Base-by-base conservation (phyloP, 2,888 invertebrate species). In the Melipona bicolor region DNA sequence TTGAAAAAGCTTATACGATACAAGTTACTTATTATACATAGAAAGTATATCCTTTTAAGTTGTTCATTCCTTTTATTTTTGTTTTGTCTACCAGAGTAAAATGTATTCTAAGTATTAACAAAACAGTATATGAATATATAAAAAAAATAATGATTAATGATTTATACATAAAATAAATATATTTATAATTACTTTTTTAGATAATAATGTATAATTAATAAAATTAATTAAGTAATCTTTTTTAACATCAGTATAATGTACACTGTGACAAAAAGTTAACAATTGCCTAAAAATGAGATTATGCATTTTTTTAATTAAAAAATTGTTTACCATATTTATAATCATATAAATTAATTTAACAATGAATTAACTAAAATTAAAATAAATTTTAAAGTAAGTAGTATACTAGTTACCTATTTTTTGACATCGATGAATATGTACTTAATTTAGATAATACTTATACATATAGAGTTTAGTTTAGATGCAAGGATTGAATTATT, bases 1-100 rank as follows among this genome's bases (percentile, higher is more conserved):
- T 27, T 59, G 50, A 24, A 59, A 61, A 84, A 69, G 65, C 79
- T 72, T 82, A 75, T 82, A 75, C 75, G 76, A 82, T 84, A 84
- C 79, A 84, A 75, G 75, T 69, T 56, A n/a, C 17, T 65, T 65
- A 73, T 74, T 72, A 24, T 32, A 32, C 32, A 32, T 36, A 62
- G 36, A 65, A 56, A 24, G 4, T n/a, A 43, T 19, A 59, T 32
- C 13, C 27, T 27, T 32, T 64, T 74, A 62, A 21, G 21, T 61
- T 67, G 56, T 72, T 27, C 4, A 54, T 72, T 61, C 17, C 32
- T 73, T 24, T 21, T 19, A 4, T n/a, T 68, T 79, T 69, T 75
- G 32, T 67, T 27, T 79, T 75, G 17, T 49, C 27, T 75, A 49
- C 13, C 24, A 56, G 2, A 27, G 17, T 27, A 75, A 56, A 0